These are phyloP conservation scores for Parasteatoda tepidariorum DNA, from an alignment of 1,140 invertebrate species.

Conservation along the genomic window DNA sequence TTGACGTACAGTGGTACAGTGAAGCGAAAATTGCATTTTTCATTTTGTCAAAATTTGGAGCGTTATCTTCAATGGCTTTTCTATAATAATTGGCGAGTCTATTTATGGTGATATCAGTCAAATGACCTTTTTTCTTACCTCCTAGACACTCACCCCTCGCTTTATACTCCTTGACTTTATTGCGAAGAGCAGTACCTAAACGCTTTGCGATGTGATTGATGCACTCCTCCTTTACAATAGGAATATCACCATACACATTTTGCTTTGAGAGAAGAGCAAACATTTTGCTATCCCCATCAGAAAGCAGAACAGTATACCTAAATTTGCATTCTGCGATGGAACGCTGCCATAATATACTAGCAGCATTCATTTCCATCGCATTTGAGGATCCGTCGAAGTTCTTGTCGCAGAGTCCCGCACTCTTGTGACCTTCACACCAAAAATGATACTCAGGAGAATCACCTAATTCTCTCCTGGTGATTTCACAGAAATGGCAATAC, in stretches of 20 bases:
- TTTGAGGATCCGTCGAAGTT: neutral
- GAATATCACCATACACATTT: neutral
- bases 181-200: neutral
- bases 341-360: neutral
- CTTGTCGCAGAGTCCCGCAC: neutral
- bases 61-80: conserved; percentile 1
- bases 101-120: neutral
- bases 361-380: neutral
- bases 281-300: neutral
- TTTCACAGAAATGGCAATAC: neutral
- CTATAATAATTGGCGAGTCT: neutral
- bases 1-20: neutral
- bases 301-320: neutral
- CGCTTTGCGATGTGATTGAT: neutral
- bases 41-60: neutral
- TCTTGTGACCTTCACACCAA: neutral
- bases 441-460: neutral
- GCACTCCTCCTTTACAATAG: neutral
- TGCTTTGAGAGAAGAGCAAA: neutral
- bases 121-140: neutral
- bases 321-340: neutral
- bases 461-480: neutral
- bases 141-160: neutral
- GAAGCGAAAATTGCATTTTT: neutral
- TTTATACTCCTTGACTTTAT: neutral